A percentile compares a stretch with the other conserved stretches of the same genome.
phyloP scores from a whole-genome alignment of 2,797 vertebrate genomes.

The Arrhamphus sclerolepis region DNA sequence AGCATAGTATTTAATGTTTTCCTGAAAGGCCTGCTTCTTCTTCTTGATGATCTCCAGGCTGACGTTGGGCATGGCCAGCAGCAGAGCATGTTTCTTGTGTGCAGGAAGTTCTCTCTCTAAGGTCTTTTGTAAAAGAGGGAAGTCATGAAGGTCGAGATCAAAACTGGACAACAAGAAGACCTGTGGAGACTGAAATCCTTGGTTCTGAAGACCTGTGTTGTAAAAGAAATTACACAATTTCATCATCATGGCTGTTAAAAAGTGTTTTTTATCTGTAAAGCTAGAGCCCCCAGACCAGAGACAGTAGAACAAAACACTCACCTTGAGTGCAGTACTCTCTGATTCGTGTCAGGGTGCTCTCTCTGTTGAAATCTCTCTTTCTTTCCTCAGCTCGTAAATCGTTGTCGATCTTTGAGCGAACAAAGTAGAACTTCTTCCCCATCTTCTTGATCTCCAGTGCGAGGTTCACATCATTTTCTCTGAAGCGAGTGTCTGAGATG shows the following conservation, averaged over 20 bases:
- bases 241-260: no score
- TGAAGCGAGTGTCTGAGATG: slow-evolving; percentile 63
- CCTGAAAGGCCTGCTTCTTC: slow-evolving; percentile 20
- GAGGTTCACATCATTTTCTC: slow-evolving; percentile 72
- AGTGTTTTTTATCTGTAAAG: no score
- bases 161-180: slow-evolving; percentile 77
- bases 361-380: slow-evolving; percentile 31
- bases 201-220: slow-evolving; percentile 17
- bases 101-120: slow-evolving; percentile 28
- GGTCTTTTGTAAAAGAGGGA: slow-evolving; percentile 26
- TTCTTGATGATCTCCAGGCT: slow-evolving; percentile 6
- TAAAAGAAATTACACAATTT: no score
- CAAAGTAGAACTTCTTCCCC: slow-evolving; percentile 81
- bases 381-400: slow-evolving; percentile 47
- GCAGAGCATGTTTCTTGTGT: slow-evolving; percentile 16
- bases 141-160: slow-evolving; percentile 63
- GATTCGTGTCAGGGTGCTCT: slow-evolving; percentile 47
- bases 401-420: slow-evolving; percentile 80
- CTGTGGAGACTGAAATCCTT: slow-evolving; percentile 45
- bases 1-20: background rate
- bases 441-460: slow-evolving; percentile 73
- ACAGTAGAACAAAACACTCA: slow-evolving; percentile 6
- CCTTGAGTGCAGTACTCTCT: slow-evolving; percentile 56
- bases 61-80: slow-evolving; percentile 21
- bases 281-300: no score